Conservation (phyloP, 2,888 invertebrate genomes). For the Anaspis maculata region DNA sequence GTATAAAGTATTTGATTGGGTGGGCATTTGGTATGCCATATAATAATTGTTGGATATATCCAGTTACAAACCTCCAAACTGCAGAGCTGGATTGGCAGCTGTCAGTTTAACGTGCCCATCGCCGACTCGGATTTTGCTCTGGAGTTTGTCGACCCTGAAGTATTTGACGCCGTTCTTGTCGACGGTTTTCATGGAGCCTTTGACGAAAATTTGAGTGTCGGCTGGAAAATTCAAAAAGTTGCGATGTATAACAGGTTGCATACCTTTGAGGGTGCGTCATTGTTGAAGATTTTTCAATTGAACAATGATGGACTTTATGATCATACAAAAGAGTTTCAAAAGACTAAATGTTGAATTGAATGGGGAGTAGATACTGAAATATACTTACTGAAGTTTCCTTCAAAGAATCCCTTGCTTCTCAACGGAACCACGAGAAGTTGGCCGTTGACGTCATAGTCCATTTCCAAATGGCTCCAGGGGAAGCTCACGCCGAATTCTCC, state of each 20-base stretch:
- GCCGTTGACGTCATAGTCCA: constrained; percentile 48
- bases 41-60: too few species aligned
- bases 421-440: constrained; percentile 45
- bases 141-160: constrained; percentile 52
- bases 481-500: constrained; percentile 42
- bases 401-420: constrained; percentile 45
- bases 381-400: constrained; percentile 47
- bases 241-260: constrained; percentile 6
- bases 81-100: constrained; percentile 48
- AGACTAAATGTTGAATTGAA: too few species aligned
- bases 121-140: constrained; percentile 53
- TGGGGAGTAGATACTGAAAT: too few species aligned
- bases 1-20: too few species aligned
- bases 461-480: constrained; percentile 42
- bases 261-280: too few species aligned
- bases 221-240: too few species aligned
- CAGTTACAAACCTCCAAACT: constrained; percentile 54
- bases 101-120: constrained; percentile 51
- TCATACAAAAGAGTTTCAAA: too few species aligned
- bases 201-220: constrained; percentile 51
- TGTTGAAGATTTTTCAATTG: too few species aligned
- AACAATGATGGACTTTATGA: too few species aligned
- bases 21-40: too few species aligned
- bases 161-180: constrained; percentile 53
- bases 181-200: constrained; percentile 50